Base-by-base conservation (phyloP, 2,888 invertebrate genomes). In the Eulithis prunata region DNA sequence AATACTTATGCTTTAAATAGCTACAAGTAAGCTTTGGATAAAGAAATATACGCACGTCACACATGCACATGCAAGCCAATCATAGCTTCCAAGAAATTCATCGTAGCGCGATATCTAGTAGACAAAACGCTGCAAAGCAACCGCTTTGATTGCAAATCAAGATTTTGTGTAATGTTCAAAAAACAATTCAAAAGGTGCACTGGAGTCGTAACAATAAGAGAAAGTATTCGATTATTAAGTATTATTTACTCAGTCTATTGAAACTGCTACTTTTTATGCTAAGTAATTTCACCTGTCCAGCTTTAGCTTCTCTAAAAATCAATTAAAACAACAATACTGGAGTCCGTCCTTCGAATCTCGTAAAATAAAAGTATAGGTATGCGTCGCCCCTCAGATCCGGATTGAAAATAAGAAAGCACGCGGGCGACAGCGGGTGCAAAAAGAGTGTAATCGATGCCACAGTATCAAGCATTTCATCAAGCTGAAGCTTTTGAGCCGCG, bases 361-460 rank as follows among this genome's bases (percentile, higher is more conserved):
- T 63, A 65, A 65, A 64, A 70, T 69, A 69, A 66, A 68, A 66
- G 62, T 62, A n/a, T n/a, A 56, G 63, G 65, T 65, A 41, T 68
- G 53, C 57, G 55, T 55, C 52, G 64, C 54, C 64, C 57, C 43
- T 62, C 59, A 54, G 58, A 62, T 64, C 49, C 49, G 60, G 64
- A 70, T 69, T 70, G 65, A 67, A 73, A 71, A 73, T 67, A 71
- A 69, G 56, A 65, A 60, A 57, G 43, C 47, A 47, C 46, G 49
- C 58, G 47, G 55, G 55, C 41, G 54, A 59, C 58, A 67, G 46
- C 43, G 56, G 46, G 32, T 68, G 45, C 53, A 68, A 64, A 68
- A 61, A 68, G 49, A 68, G 56, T 21, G 59, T 52, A 65, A 61
- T 65, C 65, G 65, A 65, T 61, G 55, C 58, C 64, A 58, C 58